Base-by-base conservation (phyloP, 1,140 invertebrate genomes). In the Mycetomoellerius zeteki region DNA sequence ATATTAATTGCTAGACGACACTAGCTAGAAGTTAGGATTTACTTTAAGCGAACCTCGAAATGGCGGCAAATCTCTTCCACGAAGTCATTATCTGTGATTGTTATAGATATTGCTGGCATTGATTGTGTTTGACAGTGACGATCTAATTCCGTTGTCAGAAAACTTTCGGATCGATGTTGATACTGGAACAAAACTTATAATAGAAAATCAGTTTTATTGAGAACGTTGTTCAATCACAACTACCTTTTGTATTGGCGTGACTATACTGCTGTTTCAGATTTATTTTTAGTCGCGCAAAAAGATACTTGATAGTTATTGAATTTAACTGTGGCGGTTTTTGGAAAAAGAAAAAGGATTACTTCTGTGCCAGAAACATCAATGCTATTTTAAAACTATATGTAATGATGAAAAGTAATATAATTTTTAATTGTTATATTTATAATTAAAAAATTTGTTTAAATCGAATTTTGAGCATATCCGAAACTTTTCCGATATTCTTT, bases 21-120 rank as follows among this genome's bases (percentile, higher is more conserved):
- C 77, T 89, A 91, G 82, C 75, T 85, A 84, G 60, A 75, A 75
- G 6, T 91, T 87, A 93, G 93, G 88, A 86, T 92, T 93, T 94
- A 92, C 85, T 94, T 93, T 93, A 92, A 92, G 82, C 72, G 85
- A 90, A 91, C 76, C 65, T 92, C 87, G 88, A 92, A 81, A 92
- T 92, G 92, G 93, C 92, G 93, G 93, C 90, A 90, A 93, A 94
- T 92, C 90, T 94, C 94, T 94, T 94, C 90, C 94, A 93, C 90
- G 90, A 94, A 93, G 92, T 93, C 91, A 88, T 93, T 80, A 72
- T 43, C 58, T 60, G 69, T 84, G 33, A 52, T 85, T 72, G 24
- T 24, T 58, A 19, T 80, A 60, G 30, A 62, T 30, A 69, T 85
- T 27, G 58, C 37, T 47, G 67, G 37, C 33, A 73, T 62, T 75